Evolutionary conservation across 64 coral and sea anemone genomes (phyloP).

Genomic region (Astreopora myriophthalma): DNA sequence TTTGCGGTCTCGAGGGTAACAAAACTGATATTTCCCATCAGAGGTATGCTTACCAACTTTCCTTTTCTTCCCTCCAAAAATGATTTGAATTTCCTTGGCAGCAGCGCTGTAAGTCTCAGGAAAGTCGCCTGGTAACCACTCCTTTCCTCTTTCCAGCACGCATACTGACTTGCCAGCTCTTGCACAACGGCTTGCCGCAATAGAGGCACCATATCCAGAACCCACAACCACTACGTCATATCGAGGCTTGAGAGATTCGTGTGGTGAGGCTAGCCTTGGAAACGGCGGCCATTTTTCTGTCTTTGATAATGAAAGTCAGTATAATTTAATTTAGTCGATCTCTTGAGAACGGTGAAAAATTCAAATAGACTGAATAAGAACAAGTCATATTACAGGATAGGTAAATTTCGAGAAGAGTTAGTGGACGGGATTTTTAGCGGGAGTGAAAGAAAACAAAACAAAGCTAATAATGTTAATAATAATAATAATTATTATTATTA

Average conservation of each 20-base stretch:
- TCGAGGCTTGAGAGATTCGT: conserved; percentile 13
- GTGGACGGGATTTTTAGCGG: too few species aligned
- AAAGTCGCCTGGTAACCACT: conserved; percentile 69
- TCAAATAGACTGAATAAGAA: too few species aligned
- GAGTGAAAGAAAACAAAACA: too few species aligned
- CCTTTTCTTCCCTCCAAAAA: conserved; percentile 13
- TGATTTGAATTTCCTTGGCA: conserved; percentile 21
- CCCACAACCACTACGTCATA: conserved; percentile 72
- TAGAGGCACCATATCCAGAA: conserved; percentile 59
- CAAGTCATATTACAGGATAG: too few species aligned
- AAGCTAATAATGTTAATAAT: too few species aligned
- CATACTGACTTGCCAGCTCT: conserved; percentile 62
- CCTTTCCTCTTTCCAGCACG: conserved; percentile 64
- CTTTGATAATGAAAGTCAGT: too few species aligned
- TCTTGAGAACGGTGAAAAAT: too few species aligned
- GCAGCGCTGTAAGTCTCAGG: conserved; percentile 50
- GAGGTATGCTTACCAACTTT: neutral
- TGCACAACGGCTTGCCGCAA: conserved; percentile 60
- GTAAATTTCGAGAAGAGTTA: too few species aligned
- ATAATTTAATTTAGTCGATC: too few species aligned
- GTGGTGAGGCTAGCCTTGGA: conserved; percentile 37
- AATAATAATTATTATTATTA: too few species aligned
- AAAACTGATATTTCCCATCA: too few species aligned
- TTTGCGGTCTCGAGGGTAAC: too few species aligned
- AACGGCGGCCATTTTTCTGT: neutral